Evolutionary conservation across 37 sponge, comb jelly and placozoan genomes (phyloP).

Genomic region (Dysidea cf. avara): DNA sequence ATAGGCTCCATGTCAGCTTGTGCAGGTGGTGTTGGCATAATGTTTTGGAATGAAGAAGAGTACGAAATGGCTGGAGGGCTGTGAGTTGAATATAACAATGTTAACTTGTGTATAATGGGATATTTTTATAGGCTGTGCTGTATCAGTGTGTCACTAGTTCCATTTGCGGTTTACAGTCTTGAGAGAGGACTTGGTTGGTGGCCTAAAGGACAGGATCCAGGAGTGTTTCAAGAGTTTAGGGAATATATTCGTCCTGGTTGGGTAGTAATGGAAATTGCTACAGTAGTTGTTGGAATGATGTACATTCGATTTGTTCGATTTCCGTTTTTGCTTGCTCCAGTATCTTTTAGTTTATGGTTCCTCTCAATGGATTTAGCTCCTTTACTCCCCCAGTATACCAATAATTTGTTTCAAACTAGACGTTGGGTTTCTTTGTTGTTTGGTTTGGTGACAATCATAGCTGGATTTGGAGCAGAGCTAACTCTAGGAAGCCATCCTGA

Average conservation of each 20-base stretch:
- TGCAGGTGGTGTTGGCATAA: slow-evolving; percentile 15
- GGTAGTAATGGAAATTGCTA: too few relatives aligned
- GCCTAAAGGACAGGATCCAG: slow-evolving; percentile 39
- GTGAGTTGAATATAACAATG: slow-evolving; percentile 7
- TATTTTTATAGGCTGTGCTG: too few relatives aligned
- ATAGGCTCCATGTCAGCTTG: slow-evolving; percentile 5
- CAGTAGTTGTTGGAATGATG: slow-evolving; percentile 14
- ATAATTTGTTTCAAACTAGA: too few relatives aligned
- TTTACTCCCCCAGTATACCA: slow-evolving; percentile 7
- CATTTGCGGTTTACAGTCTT: too few relatives aligned
- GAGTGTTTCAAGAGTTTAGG: slow-evolving; percentile 36
- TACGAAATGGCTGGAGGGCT: too few relatives aligned
- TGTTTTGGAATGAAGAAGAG: slow-evolving; percentile 23
- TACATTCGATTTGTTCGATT: too few relatives aligned
- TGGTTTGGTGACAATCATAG: slow-evolving; percentile 21
- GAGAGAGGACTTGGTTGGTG: too few relatives aligned
- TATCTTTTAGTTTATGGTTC: slow-evolving; percentile 46
- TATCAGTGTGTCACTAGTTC: too few relatives aligned
- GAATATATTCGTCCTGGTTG: slow-evolving; percentile 23
- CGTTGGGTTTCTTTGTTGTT: too few relatives aligned
- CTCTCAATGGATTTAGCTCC: slow-evolving; percentile 58
- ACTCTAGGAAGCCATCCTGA: too few relatives aligned
- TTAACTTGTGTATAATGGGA: too few relatives aligned
- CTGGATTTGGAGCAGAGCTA: slow-evolving; percentile 15
- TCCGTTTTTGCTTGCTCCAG: slow-evolving; percentile 33